Base-by-base conservation (phyloP, 1,140 invertebrate species). In the Drosophila novamexicana region DNA sequence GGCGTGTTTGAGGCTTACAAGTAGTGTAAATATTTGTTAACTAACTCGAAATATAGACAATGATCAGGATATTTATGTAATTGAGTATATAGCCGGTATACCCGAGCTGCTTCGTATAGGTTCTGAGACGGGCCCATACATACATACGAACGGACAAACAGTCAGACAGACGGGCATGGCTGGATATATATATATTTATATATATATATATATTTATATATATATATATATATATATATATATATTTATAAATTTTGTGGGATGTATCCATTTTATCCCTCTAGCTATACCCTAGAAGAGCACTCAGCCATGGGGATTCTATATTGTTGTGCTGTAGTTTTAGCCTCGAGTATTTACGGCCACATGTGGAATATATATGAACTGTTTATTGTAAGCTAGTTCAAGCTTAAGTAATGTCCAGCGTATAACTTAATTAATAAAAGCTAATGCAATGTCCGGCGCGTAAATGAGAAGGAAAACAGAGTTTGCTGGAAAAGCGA, bases 361-460 rank as follows among this genome's bases (percentile, higher is more conserved):
- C 63, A 59, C 75, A 72, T 73, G 72, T 76, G 77, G 76, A 42
- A 77, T 69, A 73, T 79, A 81, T 85, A 88, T 88, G 84, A 88
- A 75, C 83, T 89, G 83, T 89, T 88, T 80, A 89, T 77, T 83
- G 69, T 81, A 61, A 81, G 81, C 76, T 58, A 52, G 49, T 66
- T 54, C 72, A 29, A 57, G 73, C 77, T 71, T 77, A 85, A 76
- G 75, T 67, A 83, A 83, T 82, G 76, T 69, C 70, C 80, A 70
- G 84, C 39, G 74, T 50, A 75, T 75, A 90, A 88, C 74, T 81
- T 88, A 88, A 88, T 84, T 88, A 88, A 88, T 88, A 84, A 84
- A 67, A 78, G 83, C 84, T 88, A 88, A 88, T 88, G 83, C 66
- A 79, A 65, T 86, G 71, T 61, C 67, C 75, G 22, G 34, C 32